Conservation (phyloP, 2,888 invertebrate species). For the Metellina segmentata region DNA sequence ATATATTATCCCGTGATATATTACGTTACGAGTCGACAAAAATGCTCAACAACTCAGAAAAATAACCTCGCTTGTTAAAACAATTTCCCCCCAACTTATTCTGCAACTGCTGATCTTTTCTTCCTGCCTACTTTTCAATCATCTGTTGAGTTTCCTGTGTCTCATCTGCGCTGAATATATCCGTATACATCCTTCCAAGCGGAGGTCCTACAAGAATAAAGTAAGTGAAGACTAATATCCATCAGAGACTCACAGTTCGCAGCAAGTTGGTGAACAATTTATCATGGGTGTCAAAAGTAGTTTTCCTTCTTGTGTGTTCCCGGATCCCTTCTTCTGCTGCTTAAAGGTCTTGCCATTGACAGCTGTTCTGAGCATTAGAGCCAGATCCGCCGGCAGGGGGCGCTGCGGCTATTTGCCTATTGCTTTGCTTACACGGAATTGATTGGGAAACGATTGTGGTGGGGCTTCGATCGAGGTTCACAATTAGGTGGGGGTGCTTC, state of each 20-base stretch:
- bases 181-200: not conserved
- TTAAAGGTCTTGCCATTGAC: conserved; percentile 26
- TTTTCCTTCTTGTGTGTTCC: not conserved
- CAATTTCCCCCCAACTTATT: too few relatives aligned
- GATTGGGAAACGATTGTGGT: not conserved
- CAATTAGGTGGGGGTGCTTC: not conserved
- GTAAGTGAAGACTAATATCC: conserved; percentile 38
- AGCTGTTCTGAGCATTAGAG: conserved; percentile 14
- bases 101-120: not conserved
- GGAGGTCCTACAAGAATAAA: not conserved
- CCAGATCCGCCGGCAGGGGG: not conserved
- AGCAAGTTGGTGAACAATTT: conserved; percentile 15
- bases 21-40: not conserved
- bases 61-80: too few relatives aligned
- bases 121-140: not conserved
- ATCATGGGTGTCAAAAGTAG: conserved; percentile 39
- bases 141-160: not conserved
- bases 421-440: not conserved
- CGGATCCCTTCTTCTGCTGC: not conserved
- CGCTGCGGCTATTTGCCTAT: not conserved
- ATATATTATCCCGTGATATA: too few relatives aligned
- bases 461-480: not conserved
- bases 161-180: too few relatives aligned
- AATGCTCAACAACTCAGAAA: not conserved
- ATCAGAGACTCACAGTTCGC: conserved; percentile 2